Evolutionary conservation across 2,113 vertebrate genomes (phyloP).

Genomic region (Daubentonia madagascariensis): DNA sequence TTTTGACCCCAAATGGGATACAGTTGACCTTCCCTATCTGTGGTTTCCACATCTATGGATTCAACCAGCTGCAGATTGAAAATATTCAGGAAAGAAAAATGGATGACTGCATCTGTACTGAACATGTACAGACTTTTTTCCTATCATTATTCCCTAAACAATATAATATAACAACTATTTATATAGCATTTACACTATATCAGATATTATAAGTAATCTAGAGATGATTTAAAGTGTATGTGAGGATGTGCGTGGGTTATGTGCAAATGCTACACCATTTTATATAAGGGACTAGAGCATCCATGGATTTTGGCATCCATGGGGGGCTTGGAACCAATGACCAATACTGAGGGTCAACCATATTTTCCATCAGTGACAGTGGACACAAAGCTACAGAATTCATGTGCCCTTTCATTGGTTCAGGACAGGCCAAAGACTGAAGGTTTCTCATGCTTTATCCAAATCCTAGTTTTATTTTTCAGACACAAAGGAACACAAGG

Average conservation of each 20-base stretch:
- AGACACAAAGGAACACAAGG: background rate
- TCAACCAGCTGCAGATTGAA: background rate
- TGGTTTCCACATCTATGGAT: background rate
- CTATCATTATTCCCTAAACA: background rate
- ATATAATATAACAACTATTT: background rate
- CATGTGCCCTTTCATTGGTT: background rate
- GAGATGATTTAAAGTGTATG: background rate
- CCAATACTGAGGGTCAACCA: background rate
- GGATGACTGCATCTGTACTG: background rate
- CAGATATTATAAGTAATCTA: background rate
- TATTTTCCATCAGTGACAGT: background rate
- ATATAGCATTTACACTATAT: background rate
- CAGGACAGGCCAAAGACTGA: background rate
- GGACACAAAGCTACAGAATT: background rate
- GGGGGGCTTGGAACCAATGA: background rate
- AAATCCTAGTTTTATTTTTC: background rate
- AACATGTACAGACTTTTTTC: background rate
- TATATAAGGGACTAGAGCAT: background rate
- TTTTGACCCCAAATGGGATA: background rate
- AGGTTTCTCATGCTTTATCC: background rate
- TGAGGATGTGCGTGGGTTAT: background rate
- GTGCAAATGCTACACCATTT: background rate
- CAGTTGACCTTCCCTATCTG: background rate
- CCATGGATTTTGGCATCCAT: background rate
- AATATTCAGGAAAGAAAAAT: background rate